Evolutionary conservation across 2,888 invertebrate species (phyloP).

Genomic region (Mythimna impura): DNA sequence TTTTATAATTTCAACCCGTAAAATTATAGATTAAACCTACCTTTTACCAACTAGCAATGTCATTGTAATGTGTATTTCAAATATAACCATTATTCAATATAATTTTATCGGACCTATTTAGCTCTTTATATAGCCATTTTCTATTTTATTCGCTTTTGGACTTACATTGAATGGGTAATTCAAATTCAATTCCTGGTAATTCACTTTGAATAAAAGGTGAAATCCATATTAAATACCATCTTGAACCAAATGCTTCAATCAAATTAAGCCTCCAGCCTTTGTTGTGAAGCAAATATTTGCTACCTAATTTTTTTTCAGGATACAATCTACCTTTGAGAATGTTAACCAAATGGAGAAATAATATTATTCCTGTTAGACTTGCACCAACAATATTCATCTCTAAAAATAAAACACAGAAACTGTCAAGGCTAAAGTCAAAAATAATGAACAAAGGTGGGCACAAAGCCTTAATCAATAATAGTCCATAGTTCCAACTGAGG

Average conservation of each 20-base stretch:
- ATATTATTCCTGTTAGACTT: slow-evolving; percentile 91
- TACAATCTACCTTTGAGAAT: slow-evolving; percentile 94
- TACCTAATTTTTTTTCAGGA: slow-evolving; percentile 92
- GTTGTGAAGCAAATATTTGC: slow-evolving; percentile 91
- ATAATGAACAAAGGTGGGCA: slow-evolving; percentile 94
- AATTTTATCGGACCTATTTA: too few relatives aligned
- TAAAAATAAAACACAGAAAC: slow-evolving; percentile 93
- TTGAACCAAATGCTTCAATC: slow-evolving; percentile 94
- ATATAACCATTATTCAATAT: background rate
- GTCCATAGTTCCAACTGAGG: slow-evolving; percentile 90
- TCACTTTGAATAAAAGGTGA: slow-evolving; percentile 94
- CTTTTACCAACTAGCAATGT: too few relatives aligned
- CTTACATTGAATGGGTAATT: slow-evolving; percentile 77
- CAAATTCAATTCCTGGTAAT: slow-evolving; percentile 94
- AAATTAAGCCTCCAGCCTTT: slow-evolving; percentile 93
- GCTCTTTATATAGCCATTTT: background rate
- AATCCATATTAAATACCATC: slow-evolving; percentile 95
- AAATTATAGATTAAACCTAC: too few relatives aligned
- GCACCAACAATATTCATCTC: slow-evolving; percentile 93
- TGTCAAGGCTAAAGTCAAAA: slow-evolving; percentile 92
- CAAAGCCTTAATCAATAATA: slow-evolving; percentile 91
- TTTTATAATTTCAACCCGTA: too few relatives aligned
- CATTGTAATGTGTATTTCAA: background rate
- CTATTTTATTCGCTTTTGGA: slow-evolving; percentile 60
- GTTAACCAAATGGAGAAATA: slow-evolving; percentile 93